phyloP scores from a whole-genome alignment of 2,888 invertebrate species.

The Luperina testacea region DNA sequence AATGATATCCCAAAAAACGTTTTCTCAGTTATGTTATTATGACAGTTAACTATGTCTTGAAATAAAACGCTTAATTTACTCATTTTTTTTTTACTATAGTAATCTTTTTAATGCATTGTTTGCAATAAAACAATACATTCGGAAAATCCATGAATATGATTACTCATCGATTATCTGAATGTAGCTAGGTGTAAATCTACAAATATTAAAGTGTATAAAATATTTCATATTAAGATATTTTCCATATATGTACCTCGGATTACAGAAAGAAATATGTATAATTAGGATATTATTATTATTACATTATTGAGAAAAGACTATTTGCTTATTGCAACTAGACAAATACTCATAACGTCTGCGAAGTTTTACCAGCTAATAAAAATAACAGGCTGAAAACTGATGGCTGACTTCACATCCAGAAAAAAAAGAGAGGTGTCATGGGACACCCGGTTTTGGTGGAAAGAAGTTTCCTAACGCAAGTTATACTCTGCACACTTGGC shows the following conservation, averaged over 20 bases:
- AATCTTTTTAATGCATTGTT: constrained; percentile 2
- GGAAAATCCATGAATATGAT: background rate
- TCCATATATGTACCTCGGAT: background rate
- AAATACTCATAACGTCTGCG: background rate
- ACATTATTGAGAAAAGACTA: background rate
- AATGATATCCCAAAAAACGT: background rate
- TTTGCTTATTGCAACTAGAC: constrained; percentile 16
- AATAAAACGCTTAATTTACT: constrained; percentile 33
- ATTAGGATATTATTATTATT: background rate
- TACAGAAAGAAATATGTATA: background rate
- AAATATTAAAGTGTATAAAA: constrained; percentile 15
- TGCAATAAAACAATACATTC: constrained; percentile 15
- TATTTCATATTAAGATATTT: constrained; percentile 6
- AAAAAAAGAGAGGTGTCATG: background rate
- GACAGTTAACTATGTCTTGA: background rate
- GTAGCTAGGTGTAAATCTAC: background rate
- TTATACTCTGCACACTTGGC: background rate
- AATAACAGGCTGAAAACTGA: background rate
- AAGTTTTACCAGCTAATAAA: background rate
- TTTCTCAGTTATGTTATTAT: background rate
- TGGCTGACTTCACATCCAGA: background rate
- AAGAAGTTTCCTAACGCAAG: no score
- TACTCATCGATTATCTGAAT: background rate
- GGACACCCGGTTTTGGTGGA: no score
- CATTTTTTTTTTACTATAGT: background rate